Conservation (phyloP, 2,113 vertebrate genomes). For the Rhinopomastus cyanomelas region DNA sequence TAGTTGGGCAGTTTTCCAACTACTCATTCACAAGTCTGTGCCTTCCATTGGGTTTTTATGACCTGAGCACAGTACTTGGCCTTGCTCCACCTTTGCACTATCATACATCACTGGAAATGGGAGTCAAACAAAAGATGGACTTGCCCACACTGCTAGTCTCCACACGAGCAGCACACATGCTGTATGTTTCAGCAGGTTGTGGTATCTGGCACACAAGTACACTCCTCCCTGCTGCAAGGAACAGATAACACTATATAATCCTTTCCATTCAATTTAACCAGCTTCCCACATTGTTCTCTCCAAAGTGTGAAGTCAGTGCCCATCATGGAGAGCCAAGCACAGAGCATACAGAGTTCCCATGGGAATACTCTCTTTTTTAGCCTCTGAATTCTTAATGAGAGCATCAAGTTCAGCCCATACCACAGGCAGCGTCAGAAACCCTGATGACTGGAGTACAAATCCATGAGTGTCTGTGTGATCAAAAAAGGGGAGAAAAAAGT, state of each 20-base stretch:
- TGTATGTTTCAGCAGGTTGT: background rate
- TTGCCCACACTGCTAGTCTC: background rate
- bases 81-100: background rate
- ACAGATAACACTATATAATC: background rate
- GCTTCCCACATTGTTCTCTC: fast-evolving
- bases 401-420: fast-evolving
- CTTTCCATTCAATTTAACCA: background rate
- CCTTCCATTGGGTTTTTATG: too few relatives aligned
- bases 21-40: too few relatives aligned
- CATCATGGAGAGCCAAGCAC: fast-evolving
- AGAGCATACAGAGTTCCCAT: fast-evolving
- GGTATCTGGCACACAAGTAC: background rate
- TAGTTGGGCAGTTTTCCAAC: too few relatives aligned
- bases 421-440: fast-evolving
- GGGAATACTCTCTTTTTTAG: background rate
- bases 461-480: background rate
- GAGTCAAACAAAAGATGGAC: background rate
- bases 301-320: background rate
- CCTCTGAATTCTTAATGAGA: background rate
- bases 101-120: background rate
- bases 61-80: too few relatives aligned
- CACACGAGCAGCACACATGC: fast-evolving
- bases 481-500: background rate
- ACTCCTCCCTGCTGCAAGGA: background rate
- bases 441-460: background rate